Base-by-base conservation (phyloP, 2,797 vertebrate species). In the Poecile montanus region DNA sequence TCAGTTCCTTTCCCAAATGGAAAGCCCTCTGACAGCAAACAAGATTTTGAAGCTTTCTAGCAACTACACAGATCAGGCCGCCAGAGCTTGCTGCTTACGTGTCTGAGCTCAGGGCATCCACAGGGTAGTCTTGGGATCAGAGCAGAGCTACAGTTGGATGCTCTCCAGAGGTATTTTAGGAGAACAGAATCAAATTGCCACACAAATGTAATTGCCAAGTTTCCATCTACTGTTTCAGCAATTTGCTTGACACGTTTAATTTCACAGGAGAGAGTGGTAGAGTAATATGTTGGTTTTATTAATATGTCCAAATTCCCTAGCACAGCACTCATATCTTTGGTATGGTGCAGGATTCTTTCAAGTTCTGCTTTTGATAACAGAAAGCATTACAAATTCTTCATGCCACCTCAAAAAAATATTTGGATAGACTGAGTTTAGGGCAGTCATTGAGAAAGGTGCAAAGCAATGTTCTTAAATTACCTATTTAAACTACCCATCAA, bases 151-250 rank as follows among this genome's bases (percentile, higher is more conserved):
- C 70, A 71, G 62, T 26, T 92, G 84, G 76, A 89, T 20, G 32
- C 10, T 81, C 72, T 95, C 91, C 91, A 72, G 71, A 58, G 71
- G 71, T 93, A 92, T 96, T 91, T 94, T 89, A 93, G 68, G 89
- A 91, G 89, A 90, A 82, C 8, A 61, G 94, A 82, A 87, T 93
- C 94, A 91, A 92, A 94, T 91, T 93, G 89, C 84, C 89, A 84
- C 78, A 82, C 71, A 87, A 90, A 91, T 2, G 0, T 48, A 79
- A 87, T 17, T 85, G 56, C 84, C 88, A 91, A 93, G 84, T 85
- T 90, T 91, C 63, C 7, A 1, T 82, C 78, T 91, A 80, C 82
- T 13, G 48, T 82, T 94, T 88, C 93, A 88, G 85, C 54, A 62
- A 88, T 79, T 87, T 89, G 71, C 58, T 89, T 42, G 61, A 85